Conservation (phyloP, 2,888 invertebrate genomes). For the Stictocephala bisonia region DNA sequence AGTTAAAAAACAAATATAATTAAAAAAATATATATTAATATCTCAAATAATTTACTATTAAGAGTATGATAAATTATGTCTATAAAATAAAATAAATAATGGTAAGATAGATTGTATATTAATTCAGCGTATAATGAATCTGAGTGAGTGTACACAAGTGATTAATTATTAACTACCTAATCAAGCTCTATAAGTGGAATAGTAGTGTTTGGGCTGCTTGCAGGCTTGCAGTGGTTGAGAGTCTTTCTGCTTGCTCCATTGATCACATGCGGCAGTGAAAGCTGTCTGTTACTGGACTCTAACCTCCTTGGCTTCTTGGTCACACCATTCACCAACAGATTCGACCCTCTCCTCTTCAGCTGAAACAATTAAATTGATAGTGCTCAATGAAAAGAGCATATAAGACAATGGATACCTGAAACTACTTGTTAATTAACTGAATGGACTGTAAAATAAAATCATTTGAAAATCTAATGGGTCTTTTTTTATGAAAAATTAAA, state of each 20-base stretch:
- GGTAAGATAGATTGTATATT: too few species aligned
- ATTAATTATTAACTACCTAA: too few species aligned
- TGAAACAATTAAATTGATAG: neutral
- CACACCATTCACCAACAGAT: neutral
- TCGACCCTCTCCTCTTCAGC: neutral
- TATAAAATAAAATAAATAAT: too few species aligned
- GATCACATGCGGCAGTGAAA: neutral
- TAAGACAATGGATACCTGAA: neutral
- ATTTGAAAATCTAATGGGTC: too few species aligned
- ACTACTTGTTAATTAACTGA: neutral
- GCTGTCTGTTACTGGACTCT: neutral
- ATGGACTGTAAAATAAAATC: too few species aligned
- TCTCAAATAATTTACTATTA: too few species aligned
- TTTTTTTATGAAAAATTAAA: too few species aligned
- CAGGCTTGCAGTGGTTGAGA: neutral
- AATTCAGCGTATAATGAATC: too few species aligned
- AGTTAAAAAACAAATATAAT: neutral
- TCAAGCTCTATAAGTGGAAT: slow-evolving; percentile 14
- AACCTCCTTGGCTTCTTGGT: neutral
- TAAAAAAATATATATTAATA: slow-evolving; percentile 4
- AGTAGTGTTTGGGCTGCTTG: neutral
- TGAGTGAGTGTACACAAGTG: too few species aligned
- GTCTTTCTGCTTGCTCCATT: neutral
- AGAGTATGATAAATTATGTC: too few species aligned
- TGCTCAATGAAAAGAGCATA: too few species aligned